Percentiles rank a stretch among this genome's conserved stretches.
Evolutionary conservation across 2,113 vertebrate species (phyloP).

Genomic region (Ochotona curzoniae): DNA sequence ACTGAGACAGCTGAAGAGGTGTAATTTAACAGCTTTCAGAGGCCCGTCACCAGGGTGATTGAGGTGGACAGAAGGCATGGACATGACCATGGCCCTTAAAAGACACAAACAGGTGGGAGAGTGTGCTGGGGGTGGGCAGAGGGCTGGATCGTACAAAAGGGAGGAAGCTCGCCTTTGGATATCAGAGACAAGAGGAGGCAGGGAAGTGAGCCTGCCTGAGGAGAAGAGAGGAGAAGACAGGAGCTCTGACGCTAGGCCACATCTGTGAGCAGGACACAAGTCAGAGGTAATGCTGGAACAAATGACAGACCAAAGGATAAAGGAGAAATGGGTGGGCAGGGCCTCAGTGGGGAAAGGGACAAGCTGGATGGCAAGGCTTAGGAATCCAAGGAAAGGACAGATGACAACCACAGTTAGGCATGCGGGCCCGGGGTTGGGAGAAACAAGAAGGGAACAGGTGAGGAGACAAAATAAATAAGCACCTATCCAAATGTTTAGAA

Average conservation of each 20-base stretch:
- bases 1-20: constrained; percentile 94
- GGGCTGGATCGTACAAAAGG: constrained; percentile 91
- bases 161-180: constrained; percentile 64
- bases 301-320: not conserved
- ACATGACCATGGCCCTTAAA: constrained; percentile 92
- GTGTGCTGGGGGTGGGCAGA: constrained; percentile 73
- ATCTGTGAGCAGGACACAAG: not conserved
- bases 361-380: not conserved
- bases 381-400: not conserved
- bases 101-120: constrained; percentile 97
- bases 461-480: not conserved
- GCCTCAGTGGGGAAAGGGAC: not conserved
- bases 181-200: constrained; percentile 19
- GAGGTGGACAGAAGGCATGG: constrained; percentile 95
- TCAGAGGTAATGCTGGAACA: not conserved
- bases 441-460: not conserved
- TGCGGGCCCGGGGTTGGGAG: not conserved
- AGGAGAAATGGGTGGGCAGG: not conserved
- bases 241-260: not conserved
- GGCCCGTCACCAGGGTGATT: constrained; percentile 93
- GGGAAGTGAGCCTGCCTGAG: not conserved
- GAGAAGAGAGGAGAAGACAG: not conserved
- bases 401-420: not conserved
- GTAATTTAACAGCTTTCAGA: constrained; percentile 92
- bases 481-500: not conserved